A percentile compares a stretch with the other conserved stretches of the same genome.
Conservation (phyloP, 2,888 invertebrate species). For the Cepaea hortensis region DNA sequence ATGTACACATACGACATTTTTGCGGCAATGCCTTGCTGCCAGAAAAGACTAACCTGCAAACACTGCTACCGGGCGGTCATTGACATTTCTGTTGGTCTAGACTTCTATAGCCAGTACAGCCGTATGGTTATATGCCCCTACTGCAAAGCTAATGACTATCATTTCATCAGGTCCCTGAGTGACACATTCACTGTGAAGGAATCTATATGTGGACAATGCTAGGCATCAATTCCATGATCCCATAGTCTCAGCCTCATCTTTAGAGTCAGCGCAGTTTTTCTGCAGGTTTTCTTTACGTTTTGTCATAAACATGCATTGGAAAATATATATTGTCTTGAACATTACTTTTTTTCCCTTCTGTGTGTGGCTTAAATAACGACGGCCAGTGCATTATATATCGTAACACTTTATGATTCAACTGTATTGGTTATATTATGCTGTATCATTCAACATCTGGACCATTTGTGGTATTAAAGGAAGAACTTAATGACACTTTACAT, state of each 20-base stretch:
- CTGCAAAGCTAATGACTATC: slow-evolving; percentile 92
- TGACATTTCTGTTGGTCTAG: slow-evolving; percentile 87
- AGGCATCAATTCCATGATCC: slow-evolving; percentile 27
- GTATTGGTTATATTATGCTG: too few species aligned
- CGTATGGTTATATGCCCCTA: slow-evolving; percentile 92
- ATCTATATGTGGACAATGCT: slow-evolving; percentile 62
- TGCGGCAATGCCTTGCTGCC: slow-evolving; percentile 96
- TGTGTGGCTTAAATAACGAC: neutral
- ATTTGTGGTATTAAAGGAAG: too few species aligned
- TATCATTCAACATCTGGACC: too few species aligned
- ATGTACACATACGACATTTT: slow-evolving; percentile 99
- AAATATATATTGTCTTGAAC: neutral
- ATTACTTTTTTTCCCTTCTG: too few species aligned
- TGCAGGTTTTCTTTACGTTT: slow-evolving; percentile 15
- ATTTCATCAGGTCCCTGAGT: slow-evolving; percentile 92
- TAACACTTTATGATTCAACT: neutral
- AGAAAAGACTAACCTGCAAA: slow-evolving; percentile 94
- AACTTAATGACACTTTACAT: too few species aligned
- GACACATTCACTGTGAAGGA: slow-evolving; percentile 68
- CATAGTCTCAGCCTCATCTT: slow-evolving; percentile 33
- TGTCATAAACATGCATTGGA: neutral
- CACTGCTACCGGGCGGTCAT: slow-evolving; percentile 91
- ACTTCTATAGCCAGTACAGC: slow-evolving; percentile 93
- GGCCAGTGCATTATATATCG: slow-evolving; percentile 24
- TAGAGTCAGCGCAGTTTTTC: neutral